Evolutionary conservation across 2,113 vertebrate genomes (phyloP).

Genomic region (Oostethus manadensis): DNA sequence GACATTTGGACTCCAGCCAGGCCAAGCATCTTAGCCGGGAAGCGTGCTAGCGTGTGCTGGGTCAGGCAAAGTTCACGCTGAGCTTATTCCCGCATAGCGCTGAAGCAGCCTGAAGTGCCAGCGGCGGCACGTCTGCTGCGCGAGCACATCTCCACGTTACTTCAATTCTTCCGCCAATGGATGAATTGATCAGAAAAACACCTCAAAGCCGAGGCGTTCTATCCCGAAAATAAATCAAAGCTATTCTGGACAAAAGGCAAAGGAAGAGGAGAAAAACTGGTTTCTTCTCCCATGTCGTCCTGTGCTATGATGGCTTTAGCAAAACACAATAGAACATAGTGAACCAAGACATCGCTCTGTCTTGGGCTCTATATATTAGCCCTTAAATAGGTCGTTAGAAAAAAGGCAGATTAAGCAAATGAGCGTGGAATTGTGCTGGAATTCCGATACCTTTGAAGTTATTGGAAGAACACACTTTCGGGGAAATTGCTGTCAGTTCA

Average conservation of each 20-base stretch:
- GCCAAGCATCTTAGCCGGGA: no score
- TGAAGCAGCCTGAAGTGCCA: neutral
- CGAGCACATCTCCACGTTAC: no score
- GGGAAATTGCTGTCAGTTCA: slow-evolving; percentile 14
- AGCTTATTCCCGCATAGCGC: neutral
- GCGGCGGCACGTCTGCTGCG: no score
- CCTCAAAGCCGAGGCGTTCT: slow-evolving; percentile 2
- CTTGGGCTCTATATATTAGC: slow-evolving; percentile 14
- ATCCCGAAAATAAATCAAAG: slow-evolving; percentile 13
- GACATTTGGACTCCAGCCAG: no score
- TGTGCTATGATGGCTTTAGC: neutral
- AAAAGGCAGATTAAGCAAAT: slow-evolving; percentile 38
- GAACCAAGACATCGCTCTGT: slow-evolving; percentile 28
- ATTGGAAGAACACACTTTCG: slow-evolving; percentile 7
- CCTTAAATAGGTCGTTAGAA: slow-evolving; percentile 31
- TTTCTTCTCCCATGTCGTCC: slow-evolving; percentile 8
- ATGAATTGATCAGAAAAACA: slow-evolving; percentile 5
- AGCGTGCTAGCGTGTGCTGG: neutral
- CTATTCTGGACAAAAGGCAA: neutral
- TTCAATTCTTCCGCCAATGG: no score
- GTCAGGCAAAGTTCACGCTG: slow-evolving; percentile 1
- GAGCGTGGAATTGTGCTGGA: slow-evolving; percentile 14
- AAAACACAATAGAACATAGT: slow-evolving; percentile 16
- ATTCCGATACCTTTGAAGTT: slow-evolving; percentile 27
- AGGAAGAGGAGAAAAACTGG: slow-evolving; percentile 1